These are phyloP conservation scores for Cairina moschata DNA, from an alignment of 2,113 vertebrate genomes.

Conservation along the genomic window DNA sequence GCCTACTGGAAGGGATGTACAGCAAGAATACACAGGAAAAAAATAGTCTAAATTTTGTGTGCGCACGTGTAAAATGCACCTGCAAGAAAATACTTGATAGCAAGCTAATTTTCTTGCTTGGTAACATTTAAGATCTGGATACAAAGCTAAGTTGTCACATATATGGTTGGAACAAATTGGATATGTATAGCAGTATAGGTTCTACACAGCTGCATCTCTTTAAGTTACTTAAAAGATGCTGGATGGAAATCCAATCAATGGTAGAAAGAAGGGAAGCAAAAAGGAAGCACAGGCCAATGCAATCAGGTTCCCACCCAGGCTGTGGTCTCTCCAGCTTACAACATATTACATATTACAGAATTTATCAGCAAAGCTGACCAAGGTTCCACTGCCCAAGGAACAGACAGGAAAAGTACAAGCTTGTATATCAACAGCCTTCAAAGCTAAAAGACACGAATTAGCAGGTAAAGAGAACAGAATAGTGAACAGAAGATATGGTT, in stretches of 20 bases:
- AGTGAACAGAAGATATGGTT: neutral
- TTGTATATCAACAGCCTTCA: neutral
- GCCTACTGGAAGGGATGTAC: neutral
- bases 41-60: neutral
- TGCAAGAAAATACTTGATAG: neutral
- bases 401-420: neutral
- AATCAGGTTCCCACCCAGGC: conserved; percentile 2
- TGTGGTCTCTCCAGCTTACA: neutral
- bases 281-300: neutral
- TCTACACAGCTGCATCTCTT: neutral
- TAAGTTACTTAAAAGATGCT: neutral
- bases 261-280: neutral
- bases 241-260: neutral
- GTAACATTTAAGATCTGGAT: neutral
- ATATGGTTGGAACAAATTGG: neutral
- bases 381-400: neutral
- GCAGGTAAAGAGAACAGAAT: neutral
- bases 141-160: neutral
- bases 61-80: neutral
- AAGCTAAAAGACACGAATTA: neutral
- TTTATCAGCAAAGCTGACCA: neutral
- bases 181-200: neutral
- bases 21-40: neutral
- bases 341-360: neutral
- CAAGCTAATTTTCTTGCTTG: neutral